Evolutionary conservation across 2,113 vertebrate species (phyloP), one percentile per base, ranked within the genome.

Genomic region (Silurus meridionalis): DNA sequence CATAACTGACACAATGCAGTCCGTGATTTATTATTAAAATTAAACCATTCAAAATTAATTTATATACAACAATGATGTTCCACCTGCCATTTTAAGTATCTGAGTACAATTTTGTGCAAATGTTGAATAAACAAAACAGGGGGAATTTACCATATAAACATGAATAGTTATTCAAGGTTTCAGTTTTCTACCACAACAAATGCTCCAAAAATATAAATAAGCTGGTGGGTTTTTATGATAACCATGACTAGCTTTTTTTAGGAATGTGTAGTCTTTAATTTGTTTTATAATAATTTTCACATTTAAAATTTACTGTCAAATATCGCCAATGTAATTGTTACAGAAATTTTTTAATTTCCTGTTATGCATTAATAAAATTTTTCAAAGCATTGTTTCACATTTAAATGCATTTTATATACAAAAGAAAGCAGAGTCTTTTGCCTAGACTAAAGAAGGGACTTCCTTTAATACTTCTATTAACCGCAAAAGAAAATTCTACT

Each of bases 261-360:
- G 8, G 21, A 63, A 23, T 53, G 61, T 84, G 14, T 78, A 53
- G n/a, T 50, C 23, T 85, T 77, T 78, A 25, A 78, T 63, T 55
- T 67, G 58, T 64, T 77, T 61, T 52, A 61, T 61, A 60, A 84
- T 84, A 46, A 28, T 74, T 84, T 60, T 74, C 25, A 72, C 69
- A 21, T 72, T 83, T 61, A 37, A 11, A 8, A 75, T 75, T 74
- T 60, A 48, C 23, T 75, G 57, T 72, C 69, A 75, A 84, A 75
- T 48, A 83, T 28, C 25, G 17, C 58, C 72, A 28, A 72, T 60
- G 25, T 83, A 53, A 72, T 52, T 28, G n/a, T 74, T 75, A 72
- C 60, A 74, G 72, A 84, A 84, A 17, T 13, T 61, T 57, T 71
- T 71, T 84, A 17, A 48, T 1, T 19, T 61, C 55, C 28, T 84